Evolutionary conservation across 2,888 invertebrate genomes (phyloP), one percentile per base, ranked within the genome.

Genomic region (Drosophila macrothrix): DNA sequence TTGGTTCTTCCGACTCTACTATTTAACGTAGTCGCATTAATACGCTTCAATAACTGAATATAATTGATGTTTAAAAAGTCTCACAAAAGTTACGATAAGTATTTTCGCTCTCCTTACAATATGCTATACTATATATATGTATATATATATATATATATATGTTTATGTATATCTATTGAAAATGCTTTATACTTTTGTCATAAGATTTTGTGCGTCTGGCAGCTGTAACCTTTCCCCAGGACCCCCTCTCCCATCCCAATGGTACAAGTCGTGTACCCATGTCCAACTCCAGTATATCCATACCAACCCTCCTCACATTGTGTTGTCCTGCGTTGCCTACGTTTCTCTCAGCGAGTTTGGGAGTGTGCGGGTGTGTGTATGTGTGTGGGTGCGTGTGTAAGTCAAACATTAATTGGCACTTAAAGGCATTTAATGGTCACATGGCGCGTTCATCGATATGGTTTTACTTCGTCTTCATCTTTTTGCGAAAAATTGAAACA

Each of bases 391-490:
- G 68, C 50, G 67, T 69, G 79, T 66, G 71, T 73, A 81, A 86
- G 86, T 71, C 78, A 78, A 87, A 85, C 85, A 85, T 84, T 84
- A 87, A 87, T 87, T 85, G 87, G 85, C 85, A 85, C 85, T 85
- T 87, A 85, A 87, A 81, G 85, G 73, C 84, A 84, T 84, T 84
- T 84, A 84, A 88, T 79, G 83, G 67, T 78, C 61, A 75, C 78
- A 80, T 78, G 82, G 58, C 55, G 81, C 68, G 78, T 25, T 54
- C 54, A 76, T 69, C 56, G 72, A 63, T 56, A 67, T 68, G 58
- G 39, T 22, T 50, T 19, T 65, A 22, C 37, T 25, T 53, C 55
- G 56, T 35, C 61, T 55, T 46, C 37, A 66, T 71, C 59, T 62
- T 54, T 65, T 55, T 53, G 39, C 46, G 50, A 41, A 43, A 76